A percentile compares a stretch with the other conserved stretches of the same genome.
phyloP scores from a whole-genome alignment of 2,888 invertebrate species.

The Yponomeuta malinellus region DNA sequence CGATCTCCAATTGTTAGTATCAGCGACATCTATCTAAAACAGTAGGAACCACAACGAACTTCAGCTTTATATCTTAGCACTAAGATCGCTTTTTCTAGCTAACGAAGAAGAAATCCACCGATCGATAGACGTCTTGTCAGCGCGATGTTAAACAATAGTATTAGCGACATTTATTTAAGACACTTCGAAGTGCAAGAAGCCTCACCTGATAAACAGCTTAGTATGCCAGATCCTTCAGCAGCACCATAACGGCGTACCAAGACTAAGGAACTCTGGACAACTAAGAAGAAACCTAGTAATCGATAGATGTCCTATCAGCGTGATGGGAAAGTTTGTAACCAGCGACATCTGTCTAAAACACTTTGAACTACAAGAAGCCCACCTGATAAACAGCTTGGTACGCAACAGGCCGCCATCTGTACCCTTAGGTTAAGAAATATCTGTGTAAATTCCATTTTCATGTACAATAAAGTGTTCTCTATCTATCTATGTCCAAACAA shows the following conservation, averaged over 20 bases:
- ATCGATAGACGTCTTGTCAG: no score
- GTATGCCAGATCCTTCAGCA: slow-evolving; percentile 92
- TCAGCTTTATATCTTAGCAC: no score
- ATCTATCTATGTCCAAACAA: slow-evolving; percentile 58
- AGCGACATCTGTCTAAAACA: background rate
- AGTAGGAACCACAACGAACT: no score
- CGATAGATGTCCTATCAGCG: no score
- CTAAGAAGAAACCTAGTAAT: no score
- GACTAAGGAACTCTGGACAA: no score
- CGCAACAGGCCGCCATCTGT: slow-evolving; percentile 90
- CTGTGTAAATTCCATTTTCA: no score
- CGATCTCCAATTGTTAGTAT: no score
- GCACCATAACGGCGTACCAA: slow-evolving; percentile 79
- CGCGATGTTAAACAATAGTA: no score
- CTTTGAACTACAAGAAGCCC: background rate
- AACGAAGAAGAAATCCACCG: no score
- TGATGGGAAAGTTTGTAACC: background rate
- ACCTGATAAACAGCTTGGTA: slow-evolving; percentile 87
- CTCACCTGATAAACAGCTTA: slow-evolving; percentile 82
- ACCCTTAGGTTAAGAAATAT: slow-evolving; percentile 86
- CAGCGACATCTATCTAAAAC: no score
- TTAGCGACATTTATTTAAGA: background rate
- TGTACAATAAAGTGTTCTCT: no score
- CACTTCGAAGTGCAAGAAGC: background rate
- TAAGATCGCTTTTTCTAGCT: slow-evolving; percentile 40